Base-by-base conservation (phyloP, 1,140 invertebrate species). In the Bombus superbus region DNA sequence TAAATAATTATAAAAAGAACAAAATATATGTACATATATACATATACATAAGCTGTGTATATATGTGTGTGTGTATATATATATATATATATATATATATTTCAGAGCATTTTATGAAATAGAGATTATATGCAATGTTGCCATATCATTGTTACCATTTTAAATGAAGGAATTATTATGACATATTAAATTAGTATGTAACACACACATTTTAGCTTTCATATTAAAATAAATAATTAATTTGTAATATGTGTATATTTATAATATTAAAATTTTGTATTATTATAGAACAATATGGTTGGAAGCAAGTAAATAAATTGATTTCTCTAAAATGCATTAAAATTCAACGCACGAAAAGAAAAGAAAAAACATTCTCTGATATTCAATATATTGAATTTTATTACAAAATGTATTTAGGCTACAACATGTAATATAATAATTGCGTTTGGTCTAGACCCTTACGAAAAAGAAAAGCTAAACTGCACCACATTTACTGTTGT, bases 381-480 rank as follows among this genome's bases (percentile, higher is more conserved):
- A 73, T 94, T 93, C 91, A 93, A 94, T 94, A 94, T 94, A 94
- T 93, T 94, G 93, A 94, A 91, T 95, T 95, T 95, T 94, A 95
- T 95, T 95, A 95, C 92, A 95, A 95, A 95, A 95, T 93, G 92
- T 94, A 92, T 94, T 95, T 94, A 95, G 93, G 92, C 94, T 95
- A 95, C 94, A 95, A 95, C 94, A 95, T 95, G 94, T 95, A 95
- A 94, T 95, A 95, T 95, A 94, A 95, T 95, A 94, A 95, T 95
- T 92, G 93, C 93, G 93, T 95, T 95, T 95, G 94, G 94, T 95
- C 93, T 94, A 95, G 92, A 95, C 94, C 94, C 92, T 94, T 94
- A 94, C 92, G 91, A 91, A 94, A 95, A 85, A 92, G 87, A 91
- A 92, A 94, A 94, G 92, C 92, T 93, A 91, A 94, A 94, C 92